Conservation (phyloP, 2,797 vertebrate species). For the Helostoma temminkii region DNA sequence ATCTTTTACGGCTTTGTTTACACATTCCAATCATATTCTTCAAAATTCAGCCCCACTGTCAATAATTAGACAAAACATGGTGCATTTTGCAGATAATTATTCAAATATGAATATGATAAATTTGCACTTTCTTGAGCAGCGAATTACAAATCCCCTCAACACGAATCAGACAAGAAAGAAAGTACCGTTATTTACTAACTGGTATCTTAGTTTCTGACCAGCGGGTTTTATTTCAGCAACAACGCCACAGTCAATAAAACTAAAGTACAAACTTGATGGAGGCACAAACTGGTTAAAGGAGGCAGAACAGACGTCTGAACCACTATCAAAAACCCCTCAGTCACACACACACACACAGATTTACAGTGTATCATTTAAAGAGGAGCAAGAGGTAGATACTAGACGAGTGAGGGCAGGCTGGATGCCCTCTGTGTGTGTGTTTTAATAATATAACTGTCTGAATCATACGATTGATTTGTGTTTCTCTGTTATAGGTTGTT, state of each 20-base stretch:
- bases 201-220: not conserved
- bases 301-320: slow-evolving; percentile 1
- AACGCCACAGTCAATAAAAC: not conserved
- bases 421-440: slow-evolving; percentile 31
- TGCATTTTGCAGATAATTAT: not conserved
- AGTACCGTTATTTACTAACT: not conserved
- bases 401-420: slow-evolving; percentile 58
- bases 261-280: not conserved
- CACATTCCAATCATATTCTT: no score
- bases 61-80: not conserved
- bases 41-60: no score
- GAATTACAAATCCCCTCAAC: not conserved
- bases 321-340: slow-evolving; percentile 9
- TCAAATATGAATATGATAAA: no score
- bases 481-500: slow-evolving; percentile 37
- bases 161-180: no score
- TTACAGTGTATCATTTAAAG: slow-evolving; percentile 78
- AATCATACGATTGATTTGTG: slow-evolving; percentile 1
- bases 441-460: slow-evolving; percentile 19
- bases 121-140: not conserved
- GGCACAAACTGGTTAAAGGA: slow-evolving; percentile 12
- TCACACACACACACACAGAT: slow-evolving; percentile 53
- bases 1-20: no score
- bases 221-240: no score
- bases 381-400: slow-evolving; percentile 85